Percentiles rank a stretch among this genome's conserved stretches.
phyloP scores from a whole-genome alignment of 2,888 invertebrate species.

The Drosophila meridiana region DNA sequence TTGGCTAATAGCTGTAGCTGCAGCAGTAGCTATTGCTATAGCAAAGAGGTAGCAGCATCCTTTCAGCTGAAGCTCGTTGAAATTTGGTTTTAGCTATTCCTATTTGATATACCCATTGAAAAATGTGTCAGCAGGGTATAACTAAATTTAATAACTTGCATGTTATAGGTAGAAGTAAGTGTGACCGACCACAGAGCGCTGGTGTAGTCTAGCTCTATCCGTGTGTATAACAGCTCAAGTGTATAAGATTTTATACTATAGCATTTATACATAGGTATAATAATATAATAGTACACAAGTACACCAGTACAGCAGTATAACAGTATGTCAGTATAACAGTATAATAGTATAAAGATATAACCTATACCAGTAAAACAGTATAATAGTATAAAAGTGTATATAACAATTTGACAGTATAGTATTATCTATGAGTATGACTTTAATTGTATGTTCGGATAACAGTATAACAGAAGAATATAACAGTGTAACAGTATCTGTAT shows the following conservation, averaged over 20 bases:
- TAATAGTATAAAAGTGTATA: neutral
- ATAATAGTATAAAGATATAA: neutral
- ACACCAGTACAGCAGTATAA: neutral
- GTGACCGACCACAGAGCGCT: neutral
- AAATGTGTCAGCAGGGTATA: neutral
- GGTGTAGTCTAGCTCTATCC: neutral
- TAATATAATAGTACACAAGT: neutral
- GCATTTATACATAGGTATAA: neutral
- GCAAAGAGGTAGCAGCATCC: conserved; percentile 19
- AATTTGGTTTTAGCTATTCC: conserved; percentile 41
- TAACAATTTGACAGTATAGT: neutral
- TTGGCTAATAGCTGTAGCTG: conserved; percentile 72
- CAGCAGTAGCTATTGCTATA: conserved; percentile 7
- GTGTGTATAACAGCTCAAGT: neutral
- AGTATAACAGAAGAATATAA: neutral
- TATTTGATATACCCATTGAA: conserved; percentile 1
- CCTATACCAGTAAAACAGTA: neutral
- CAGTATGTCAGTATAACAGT: neutral
- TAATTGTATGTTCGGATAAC: neutral
- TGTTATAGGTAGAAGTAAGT: neutral
- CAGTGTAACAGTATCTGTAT: neutral
- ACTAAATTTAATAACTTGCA: neutral
- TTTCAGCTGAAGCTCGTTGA: conserved; percentile 46
- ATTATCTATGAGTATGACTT: neutral
- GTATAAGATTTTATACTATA: neutral